Base-by-base conservation (phyloP, 2,888 invertebrate genomes). In the Camponotus fellah region DNA sequence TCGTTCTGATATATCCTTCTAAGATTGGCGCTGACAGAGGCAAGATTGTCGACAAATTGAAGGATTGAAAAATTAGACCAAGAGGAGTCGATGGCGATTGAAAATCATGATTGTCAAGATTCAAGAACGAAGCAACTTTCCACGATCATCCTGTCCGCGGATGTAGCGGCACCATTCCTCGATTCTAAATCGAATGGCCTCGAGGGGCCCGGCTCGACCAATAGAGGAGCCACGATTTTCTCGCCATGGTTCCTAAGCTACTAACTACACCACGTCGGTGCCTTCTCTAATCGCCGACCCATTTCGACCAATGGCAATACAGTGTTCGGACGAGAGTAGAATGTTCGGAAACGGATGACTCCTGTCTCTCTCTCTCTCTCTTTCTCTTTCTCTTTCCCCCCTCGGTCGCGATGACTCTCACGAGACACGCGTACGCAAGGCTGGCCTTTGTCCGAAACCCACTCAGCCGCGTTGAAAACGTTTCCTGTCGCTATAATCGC, bases 381-480 rank as follows among this genome's bases (percentile, higher is more conserved):
- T 58, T 60, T 6, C 43, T 43, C 56, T 26, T 37, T 40, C 74
- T 71, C 53, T 64, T 34, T 68, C 77, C 82, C 40, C 62, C 43
- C 17, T 6, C 82, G 89, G 84, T 86, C 88, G 82, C 89, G 84
- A 74, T 82, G 86, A 85, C 85, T 89, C 88, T 87, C 90, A 85
- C 90, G 86, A 84, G 60, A 77, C 56, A 17, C 43, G 66, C 34
- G 68, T 87, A 83, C 90, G 93, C 93, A 94, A 94, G 94, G 94
- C 94, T 93, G 93, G 94, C 92, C 94, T 94, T 94, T 94, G 94
- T 94, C 94, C 94, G 91, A 94, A 94, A 94, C 93, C 92, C 92
- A 87, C 84, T 66, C 79, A 88, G 83, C 89, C 88, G 86, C 84
- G 86, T 84, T 72, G 72, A 79, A 83, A 79, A 79, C 62, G 79